phyloP scores from a whole-genome alignment of 2,797 vertebrate species.

The Enteromius anoplus region DNA sequence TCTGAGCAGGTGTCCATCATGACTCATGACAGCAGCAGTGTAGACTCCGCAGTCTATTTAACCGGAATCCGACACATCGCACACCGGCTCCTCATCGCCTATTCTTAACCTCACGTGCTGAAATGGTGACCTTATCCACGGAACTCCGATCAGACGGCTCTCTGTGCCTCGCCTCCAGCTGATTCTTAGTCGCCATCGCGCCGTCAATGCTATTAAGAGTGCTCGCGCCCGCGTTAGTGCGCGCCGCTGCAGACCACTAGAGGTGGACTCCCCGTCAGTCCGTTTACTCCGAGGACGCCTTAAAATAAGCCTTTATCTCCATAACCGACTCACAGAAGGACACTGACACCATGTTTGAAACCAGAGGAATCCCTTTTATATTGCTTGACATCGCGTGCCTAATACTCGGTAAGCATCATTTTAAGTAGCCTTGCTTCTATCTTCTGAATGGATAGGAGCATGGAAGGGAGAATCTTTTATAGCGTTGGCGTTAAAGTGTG shows the following conservation, averaged over 20 bases:
- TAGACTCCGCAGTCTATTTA: neutral
- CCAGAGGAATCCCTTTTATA: slow-evolving; percentile 86
- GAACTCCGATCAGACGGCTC: slow-evolving; percentile 3
- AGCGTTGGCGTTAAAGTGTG: no score
- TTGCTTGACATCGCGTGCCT: slow-evolving; percentile 89
- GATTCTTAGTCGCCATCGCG: slow-evolving; percentile 37
- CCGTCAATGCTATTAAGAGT: slow-evolving; percentile 21
- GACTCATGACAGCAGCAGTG: neutral
- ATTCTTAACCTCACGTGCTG: neutral
- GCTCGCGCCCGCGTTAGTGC: slow-evolving; percentile 58
- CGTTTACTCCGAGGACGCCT: slow-evolving; percentile 10
- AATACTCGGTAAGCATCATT: slow-evolving; percentile 83
- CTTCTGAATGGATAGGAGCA: neutral
- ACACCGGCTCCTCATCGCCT: neutral
- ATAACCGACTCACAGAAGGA: slow-evolving; percentile 4
- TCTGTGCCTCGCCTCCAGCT: slow-evolving; percentile 7
- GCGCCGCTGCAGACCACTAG: neutral
- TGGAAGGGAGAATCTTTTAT: neutral
- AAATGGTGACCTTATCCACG: slow-evolving; percentile 1
- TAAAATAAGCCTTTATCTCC: neutral
- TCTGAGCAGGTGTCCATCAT: slow-evolving; percentile 36
- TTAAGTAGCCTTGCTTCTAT: neutral
- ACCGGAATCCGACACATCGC: neutral
- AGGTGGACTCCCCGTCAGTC: neutral
- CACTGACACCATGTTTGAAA: slow-evolving; percentile 86